Evolutionary conservation across 2,888 invertebrate genomes (phyloP).

Genomic region (Leuctra nigra): DNA sequence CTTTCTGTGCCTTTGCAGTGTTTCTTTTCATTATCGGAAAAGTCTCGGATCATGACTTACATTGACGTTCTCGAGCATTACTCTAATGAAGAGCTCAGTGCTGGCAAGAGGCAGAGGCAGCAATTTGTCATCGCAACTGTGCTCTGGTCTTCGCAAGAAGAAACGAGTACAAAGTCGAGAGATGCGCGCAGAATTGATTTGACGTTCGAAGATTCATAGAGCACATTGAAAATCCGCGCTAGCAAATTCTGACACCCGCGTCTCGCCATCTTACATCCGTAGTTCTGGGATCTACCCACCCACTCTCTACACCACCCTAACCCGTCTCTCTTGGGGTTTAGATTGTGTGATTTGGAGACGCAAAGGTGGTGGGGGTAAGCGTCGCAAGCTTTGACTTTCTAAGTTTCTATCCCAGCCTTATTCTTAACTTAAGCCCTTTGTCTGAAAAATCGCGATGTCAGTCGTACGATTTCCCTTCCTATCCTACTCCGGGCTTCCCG

Average conservation of each 20-base stretch:
- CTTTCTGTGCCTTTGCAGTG: no score
- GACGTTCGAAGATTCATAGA: slow-evolving; percentile 6
- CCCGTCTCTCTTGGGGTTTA: background rate
- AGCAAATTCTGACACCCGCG: slow-evolving; percentile 5
- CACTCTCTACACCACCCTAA: background rate
- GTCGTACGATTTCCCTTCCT: no score
- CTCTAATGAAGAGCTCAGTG: no score
- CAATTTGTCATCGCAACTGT: no score
- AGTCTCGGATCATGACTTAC: no score
- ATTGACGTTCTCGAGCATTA: no score
- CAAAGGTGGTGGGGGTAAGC: background rate
- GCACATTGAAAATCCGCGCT: slow-evolving; percentile 4
- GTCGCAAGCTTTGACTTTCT: background rate
- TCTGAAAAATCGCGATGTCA: slow-evolving; percentile 4
- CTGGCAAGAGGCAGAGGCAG: no score
- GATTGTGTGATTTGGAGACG: slow-evolving; percentile 13
- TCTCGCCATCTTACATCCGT: no score
- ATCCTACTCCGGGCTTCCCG: no score
- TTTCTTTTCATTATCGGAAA: no score
- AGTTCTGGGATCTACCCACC: no score
- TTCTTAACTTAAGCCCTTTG: slow-evolving; percentile 4
- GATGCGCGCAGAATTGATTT: background rate
- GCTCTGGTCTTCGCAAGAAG: no score
- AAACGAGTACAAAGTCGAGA: background rate
- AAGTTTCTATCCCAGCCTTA: background rate